A percentile compares a stretch with the other conserved stretches of the same genome.
Evolutionary conservation across 2,113 vertebrate genomes (phyloP).

Genomic region (Sminthopsis crassicaudata): DNA sequence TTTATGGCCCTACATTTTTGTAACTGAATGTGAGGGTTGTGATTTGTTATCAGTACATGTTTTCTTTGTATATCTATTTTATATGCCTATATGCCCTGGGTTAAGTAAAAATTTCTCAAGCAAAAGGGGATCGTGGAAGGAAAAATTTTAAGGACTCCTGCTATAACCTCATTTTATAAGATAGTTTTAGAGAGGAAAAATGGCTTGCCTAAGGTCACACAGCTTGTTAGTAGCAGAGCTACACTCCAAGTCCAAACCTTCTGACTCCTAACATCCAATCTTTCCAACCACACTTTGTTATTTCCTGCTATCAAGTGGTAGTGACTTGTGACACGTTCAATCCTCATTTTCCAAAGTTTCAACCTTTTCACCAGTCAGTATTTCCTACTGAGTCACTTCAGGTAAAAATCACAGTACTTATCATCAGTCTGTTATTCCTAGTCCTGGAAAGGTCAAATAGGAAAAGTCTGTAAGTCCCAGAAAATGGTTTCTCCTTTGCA

Average conservation of each 20-base stretch:
- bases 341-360: background rate
- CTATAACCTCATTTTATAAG: background rate
- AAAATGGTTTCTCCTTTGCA: conserved; percentile 51
- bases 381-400: background rate
- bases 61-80: no score
- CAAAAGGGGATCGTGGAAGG: no score
- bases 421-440: background rate
- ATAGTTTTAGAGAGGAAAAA: background rate
- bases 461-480: background rate
- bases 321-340: background rate
- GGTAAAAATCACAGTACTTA: conserved; percentile 44
- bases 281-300: background rate
- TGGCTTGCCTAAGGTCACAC: background rate
- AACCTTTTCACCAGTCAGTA: background rate
- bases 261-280: background rate
- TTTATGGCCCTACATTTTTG: no score
- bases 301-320: background rate
- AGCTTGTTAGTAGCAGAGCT: background rate
- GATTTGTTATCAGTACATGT: no score
- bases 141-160: no score
- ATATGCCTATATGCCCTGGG: no score
- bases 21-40: no score
- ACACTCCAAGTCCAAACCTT: background rate
- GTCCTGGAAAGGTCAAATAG: conserved; percentile 30
- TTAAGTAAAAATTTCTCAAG: no score